phyloP scores from a whole-genome alignment of 2,113 vertebrate species.

The Atlantisia rogersi region DNA sequence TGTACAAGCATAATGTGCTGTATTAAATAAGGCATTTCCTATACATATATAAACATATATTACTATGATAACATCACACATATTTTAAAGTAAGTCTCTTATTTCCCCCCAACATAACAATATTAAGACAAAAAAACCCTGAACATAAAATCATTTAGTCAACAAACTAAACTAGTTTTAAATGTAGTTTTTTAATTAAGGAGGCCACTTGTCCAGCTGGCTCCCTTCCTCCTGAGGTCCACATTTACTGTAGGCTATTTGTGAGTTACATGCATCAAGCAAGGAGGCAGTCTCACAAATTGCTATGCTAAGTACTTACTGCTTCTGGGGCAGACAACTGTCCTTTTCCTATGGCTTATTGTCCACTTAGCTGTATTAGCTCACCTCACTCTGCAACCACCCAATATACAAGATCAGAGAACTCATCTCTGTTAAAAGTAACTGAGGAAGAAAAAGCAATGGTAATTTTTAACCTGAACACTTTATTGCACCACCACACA shows the following conservation, averaged over 20 bases:
- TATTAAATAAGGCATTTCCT: conserved; percentile 75
- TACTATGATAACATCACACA: conserved; percentile 75
- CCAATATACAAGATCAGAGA: not conserved
- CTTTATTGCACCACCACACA: not conserved
- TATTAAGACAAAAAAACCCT: conserved; percentile 67
- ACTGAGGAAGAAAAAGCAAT: not conserved
- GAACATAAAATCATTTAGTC: conserved; percentile 59
- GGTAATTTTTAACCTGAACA: not conserved
- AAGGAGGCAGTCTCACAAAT: not conserved
- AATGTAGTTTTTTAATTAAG: not conserved
- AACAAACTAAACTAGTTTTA: conserved; percentile 17
- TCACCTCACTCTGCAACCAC: not conserved
- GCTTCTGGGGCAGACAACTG: not conserved
- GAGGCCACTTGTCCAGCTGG: not conserved
- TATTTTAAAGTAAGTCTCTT: conserved; percentile 69
- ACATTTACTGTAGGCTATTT: not conserved
- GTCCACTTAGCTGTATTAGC: not conserved
- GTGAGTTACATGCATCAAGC: not conserved
- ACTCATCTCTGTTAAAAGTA: not conserved
- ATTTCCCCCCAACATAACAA: conserved; percentile 67
- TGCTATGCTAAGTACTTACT: rapidly evolving
- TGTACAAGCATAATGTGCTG: conserved; percentile 68
- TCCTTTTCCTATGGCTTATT: not conserved
- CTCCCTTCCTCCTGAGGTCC: not conserved
- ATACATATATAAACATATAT: conserved; percentile 78